Percentiles rank a stretch among this genome's conserved stretches.
Conservation (phyloP, 2,888 invertebrate species). For the Nymphalis c-album region DNA sequence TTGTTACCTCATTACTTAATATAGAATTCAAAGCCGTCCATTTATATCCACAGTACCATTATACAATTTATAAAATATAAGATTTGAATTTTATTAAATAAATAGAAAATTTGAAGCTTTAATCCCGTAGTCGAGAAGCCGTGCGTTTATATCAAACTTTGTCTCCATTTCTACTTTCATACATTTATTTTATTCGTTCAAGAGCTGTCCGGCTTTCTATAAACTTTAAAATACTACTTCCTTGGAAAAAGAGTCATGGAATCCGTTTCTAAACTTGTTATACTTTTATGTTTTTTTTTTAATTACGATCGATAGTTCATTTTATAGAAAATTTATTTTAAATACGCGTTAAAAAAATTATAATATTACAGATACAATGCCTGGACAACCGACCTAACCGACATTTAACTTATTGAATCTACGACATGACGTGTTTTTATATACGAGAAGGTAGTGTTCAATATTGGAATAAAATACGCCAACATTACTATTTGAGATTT, state of each 20-base stretch:
- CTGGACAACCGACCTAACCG: too few species aligned
- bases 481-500: constrained; percentile 11
- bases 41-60: background rate
- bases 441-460: background rate
- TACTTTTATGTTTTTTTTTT: constrained; percentile 22
- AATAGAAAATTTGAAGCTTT: constrained; percentile 35
- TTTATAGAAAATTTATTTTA: constrained; percentile 10
- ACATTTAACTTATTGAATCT: too few species aligned
- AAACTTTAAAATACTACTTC: constrained; percentile 39
- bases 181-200: constrained; percentile 37
- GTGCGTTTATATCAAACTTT: constrained; percentile 39
- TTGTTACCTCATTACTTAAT: background rate
- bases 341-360: background rate
- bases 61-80: constrained; percentile 14
- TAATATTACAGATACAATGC: too few species aligned
- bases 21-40: background rate
- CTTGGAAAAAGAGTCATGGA: constrained; percentile 33
- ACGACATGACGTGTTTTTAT: too few species aligned
- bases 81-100: constrained; percentile 32
- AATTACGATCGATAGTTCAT: constrained; percentile 22
- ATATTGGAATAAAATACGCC: constrained; percentile 15
- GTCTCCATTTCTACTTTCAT: constrained; percentile 38
- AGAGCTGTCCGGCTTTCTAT: constrained; percentile 38
- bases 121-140: constrained; percentile 37
- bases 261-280: constrained; percentile 37